phyloP scores from a whole-genome alignment of 2,113 vertebrate species.

The Gnathonemus echidnorhynchus region DNA sequence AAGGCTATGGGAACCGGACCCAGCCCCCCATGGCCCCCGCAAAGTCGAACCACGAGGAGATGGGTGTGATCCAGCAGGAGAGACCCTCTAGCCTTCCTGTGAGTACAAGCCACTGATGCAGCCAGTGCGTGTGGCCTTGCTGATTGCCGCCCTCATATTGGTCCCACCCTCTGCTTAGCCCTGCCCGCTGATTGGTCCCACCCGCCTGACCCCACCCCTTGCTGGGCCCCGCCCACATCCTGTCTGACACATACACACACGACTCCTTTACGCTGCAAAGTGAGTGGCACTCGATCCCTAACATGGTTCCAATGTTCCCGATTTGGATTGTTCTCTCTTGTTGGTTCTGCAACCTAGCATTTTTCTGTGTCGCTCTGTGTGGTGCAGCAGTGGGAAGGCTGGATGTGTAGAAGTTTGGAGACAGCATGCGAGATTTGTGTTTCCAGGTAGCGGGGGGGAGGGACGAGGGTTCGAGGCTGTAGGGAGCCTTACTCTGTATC shows the following conservation, averaged over 20 bases:
- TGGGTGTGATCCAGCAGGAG: constrained; percentile 78
- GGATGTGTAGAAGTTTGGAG: not conserved
- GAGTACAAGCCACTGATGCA: constrained; percentile 49
- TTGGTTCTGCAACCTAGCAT: not conserved
- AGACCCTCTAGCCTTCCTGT: constrained; percentile 94
- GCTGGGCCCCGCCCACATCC: not conserved
- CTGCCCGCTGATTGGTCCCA: not conserved
- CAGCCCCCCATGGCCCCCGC: constrained; percentile 74
- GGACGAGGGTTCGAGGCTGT: not conserved
- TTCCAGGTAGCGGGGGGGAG: not conserved
- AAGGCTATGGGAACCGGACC: constrained; percentile 76
- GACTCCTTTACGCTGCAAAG: not conserved
- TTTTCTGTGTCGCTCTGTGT: not conserved
- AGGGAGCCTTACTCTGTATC: not conserved
- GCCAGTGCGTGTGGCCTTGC: not conserved
- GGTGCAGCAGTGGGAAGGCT: not conserved
- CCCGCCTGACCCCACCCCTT: too few species aligned
- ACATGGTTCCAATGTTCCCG: not conserved
- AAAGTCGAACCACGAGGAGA: constrained; percentile 85
- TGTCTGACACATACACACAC: not conserved
- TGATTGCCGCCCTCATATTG: not conserved
- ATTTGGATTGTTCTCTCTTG: not conserved
- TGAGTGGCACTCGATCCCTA: not conserved
- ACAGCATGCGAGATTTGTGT: not conserved
- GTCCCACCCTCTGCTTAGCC: not conserved